Percentiles rank a stretch among this genome's conserved stretches.
phyloP scores from a whole-genome alignment of 2,113 vertebrate species.

The Castor canadensis region DNA sequence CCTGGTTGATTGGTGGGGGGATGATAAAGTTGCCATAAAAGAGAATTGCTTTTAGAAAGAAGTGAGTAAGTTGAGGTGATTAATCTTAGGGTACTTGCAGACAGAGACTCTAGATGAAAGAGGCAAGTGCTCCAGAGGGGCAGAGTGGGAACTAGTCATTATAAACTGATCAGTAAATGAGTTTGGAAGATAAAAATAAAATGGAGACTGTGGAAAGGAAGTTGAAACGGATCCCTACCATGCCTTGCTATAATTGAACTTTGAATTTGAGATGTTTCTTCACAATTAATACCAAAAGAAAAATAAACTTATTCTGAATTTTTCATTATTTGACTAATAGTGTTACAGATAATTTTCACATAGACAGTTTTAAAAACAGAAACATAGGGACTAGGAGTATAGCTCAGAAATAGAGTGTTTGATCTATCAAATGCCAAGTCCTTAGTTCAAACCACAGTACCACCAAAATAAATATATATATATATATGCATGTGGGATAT shows the following conservation, averaged over 20 bases:
- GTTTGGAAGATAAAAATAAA: not conserved
- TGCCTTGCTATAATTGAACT: not conserved
- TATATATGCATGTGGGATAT: too few species aligned
- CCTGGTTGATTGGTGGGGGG: not conserved
- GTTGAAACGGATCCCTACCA: not conserved
- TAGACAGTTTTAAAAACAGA: not conserved
- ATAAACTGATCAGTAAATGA: not conserved
- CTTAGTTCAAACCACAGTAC: not conserved
- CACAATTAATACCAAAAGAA: not conserved
- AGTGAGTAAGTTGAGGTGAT: not conserved
- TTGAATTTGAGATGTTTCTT: conserved; percentile 9
- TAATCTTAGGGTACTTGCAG: not conserved
- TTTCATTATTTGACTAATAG: not conserved
- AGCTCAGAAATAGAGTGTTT: not conserved
- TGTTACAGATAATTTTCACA: not conserved
- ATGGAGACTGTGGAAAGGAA: not conserved
- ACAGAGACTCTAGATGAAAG: not conserved
- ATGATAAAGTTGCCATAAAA: not conserved
- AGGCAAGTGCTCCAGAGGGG: not conserved
- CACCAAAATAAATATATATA: not conserved
- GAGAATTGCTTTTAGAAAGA: not conserved
- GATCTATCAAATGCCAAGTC: too few species aligned
- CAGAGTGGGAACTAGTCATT: not conserved
- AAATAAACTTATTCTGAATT: not conserved
- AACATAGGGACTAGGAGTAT: not conserved